A percentile compares a stretch with the other conserved stretches of the same genome.
These are phyloP conservation scores for Pocillopora meandrina DNA, from an alignment of 92 coral and sea anemone species.

Conservation along the genomic window DNA sequence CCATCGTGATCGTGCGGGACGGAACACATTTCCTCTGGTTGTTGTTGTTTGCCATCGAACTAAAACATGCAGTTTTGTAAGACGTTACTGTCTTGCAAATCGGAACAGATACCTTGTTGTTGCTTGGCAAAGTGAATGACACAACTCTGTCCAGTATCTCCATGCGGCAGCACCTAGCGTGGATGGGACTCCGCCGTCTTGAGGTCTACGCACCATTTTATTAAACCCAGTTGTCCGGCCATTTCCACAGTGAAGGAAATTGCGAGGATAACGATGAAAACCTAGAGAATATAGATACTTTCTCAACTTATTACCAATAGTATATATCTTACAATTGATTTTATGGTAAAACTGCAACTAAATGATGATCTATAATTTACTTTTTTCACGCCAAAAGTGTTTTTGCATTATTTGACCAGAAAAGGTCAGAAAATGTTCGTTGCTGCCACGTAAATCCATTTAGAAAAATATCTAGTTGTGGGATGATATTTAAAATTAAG, in stretches of 20 bases:
- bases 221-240: not conserved
- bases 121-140: not conserved
- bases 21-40: not conserved
- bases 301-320: not conserved
- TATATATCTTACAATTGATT: too few relatives aligned
- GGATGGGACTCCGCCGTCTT: not conserved
- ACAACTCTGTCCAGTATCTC: not conserved
- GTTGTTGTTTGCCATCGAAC: not conserved
- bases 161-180: not conserved
- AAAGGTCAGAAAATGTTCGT: too few relatives aligned
- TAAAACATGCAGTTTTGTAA: not conserved
- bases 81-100: not conserved
- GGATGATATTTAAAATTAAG: too few relatives aligned
- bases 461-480: too few relatives aligned
- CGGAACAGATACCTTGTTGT: not conserved
- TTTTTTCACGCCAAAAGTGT: too few relatives aligned
- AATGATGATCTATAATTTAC: too few relatives aligned
- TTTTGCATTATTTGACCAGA: too few relatives aligned
- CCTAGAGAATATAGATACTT: not conserved
- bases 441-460: too few relatives aligned
- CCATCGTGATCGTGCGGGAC: not conserved
- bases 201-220: too few relatives aligned
- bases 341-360: too few relatives aligned
- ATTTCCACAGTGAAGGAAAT: constrained; percentile 3
- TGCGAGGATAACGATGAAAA: not conserved